Evolutionary conservation across 2,888 invertebrate species (phyloP).

Genomic region (Apomyelois bistriatella): DNA sequence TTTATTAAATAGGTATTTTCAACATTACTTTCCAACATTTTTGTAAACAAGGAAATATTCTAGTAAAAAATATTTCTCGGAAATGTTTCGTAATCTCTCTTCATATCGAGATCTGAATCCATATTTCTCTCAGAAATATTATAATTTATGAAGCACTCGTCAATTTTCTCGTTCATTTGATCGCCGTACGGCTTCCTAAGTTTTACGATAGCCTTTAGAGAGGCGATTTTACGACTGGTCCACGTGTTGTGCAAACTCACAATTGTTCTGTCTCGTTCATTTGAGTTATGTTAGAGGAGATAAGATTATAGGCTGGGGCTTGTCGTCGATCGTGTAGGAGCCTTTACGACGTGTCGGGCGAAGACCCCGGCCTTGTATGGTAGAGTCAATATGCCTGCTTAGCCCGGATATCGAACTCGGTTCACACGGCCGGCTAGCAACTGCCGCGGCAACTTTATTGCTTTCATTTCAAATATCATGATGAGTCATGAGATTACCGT

Average conservation of each 20-base stretch:
- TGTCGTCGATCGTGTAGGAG: slow-evolving; percentile 12
- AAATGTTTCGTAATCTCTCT: background rate
- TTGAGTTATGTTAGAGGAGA: background rate
- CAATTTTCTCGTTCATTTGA: slow-evolving; percentile 10
- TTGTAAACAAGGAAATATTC: background rate
- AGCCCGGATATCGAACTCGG: background rate
- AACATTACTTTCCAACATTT: background rate
- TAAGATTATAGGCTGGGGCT: background rate
- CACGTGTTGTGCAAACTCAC: slow-evolving; percentile 3
- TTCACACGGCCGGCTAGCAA: background rate
- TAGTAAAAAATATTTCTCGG: background rate
- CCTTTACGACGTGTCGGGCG: slow-evolving; percentile 21
- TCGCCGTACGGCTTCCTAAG: slow-evolving; percentile 1
- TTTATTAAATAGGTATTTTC: background rate
- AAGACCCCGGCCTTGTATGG: slow-evolving; percentile 18
- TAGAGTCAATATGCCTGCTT: slow-evolving; percentile 16
- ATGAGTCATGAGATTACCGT: background rate
- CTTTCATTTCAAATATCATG: background rate
- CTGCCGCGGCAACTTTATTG: background rate
- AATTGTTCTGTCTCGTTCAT: background rate
- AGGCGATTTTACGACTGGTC: slow-evolving; percentile 15
- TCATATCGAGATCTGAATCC: background rate
- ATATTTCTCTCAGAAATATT: background rate
- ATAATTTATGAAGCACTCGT: slow-evolving; percentile 1
- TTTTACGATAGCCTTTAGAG: slow-evolving; percentile 13